Evolutionary conservation across 2,888 invertebrate genomes (phyloP), one percentile per base, ranked within the genome.

Genomic region (Nephrotoma appendiculata): DNA sequence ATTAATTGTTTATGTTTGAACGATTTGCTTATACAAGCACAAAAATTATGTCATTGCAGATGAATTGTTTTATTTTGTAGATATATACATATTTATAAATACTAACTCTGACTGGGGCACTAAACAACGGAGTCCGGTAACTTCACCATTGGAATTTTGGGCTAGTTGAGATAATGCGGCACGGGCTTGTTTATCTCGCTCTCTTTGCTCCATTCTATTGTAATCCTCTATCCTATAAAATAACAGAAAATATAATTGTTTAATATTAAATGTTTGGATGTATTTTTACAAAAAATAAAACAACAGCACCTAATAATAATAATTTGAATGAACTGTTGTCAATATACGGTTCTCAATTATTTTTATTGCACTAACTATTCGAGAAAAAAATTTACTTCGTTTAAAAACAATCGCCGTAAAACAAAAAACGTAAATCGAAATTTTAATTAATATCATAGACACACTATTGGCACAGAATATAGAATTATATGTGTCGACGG

Each of bases 131-230:
- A 86, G 86, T 90, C 87, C 52, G 41, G 86, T 3, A 15, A 83
- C 89, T 88, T 90, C 91, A 31, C 90, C 90, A 89, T 91, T 90
- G 86, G 90, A 90, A 88, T 89, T 89, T 88, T 91, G 91, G 86
- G 90, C 90, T 88, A 90, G 91, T 87, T 91, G 91, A 41, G 48
- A 86, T 86, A 57, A n/a, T 3, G 19, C 15, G n/a, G 86, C 86
- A 41, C 91, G 89, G 87, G 91, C 91, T 86, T 90, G 89, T 89
- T 91, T 91, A 88, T 91, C 91, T 45, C 91, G 90, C 89, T 92
- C 91, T 87, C 91, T 90, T 89, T 91, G 90, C 89, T 89, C 90
- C 83, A 90, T 90, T 57, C 91, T 90, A 87, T 91, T 91, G 88
- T 90, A 89, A 88, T 91, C 92, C 41, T 86, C 86, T n/a, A 52